Percentiles rank a stretch among this genome's conserved stretches.
Conservation (phyloP, 2,113 vertebrate species). For the Struthidea cinerea region DNA sequence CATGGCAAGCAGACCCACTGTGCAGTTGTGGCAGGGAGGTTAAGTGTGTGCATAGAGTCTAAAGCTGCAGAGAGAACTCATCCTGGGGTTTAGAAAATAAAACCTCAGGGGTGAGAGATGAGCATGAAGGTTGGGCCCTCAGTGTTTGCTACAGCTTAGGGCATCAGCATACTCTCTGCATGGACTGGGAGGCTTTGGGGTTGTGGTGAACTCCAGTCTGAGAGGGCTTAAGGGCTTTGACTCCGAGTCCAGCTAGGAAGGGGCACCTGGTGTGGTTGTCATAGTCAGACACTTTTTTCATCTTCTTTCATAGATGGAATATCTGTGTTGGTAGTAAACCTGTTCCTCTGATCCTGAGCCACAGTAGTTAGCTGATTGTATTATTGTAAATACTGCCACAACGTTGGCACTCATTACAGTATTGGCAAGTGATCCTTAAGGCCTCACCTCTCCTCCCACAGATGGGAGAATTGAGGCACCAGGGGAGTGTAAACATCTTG, state of each 20-base stretch:
- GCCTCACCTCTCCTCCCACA: conserved; percentile 13
- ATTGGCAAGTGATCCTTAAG: neutral
- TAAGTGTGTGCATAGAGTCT: accelerated
- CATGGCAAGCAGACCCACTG: neutral
- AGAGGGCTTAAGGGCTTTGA: neutral
- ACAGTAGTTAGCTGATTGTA: neutral
- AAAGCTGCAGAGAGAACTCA: neutral
- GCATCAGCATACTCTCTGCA: accelerated
- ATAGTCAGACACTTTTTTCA: neutral
- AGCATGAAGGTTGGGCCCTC: accelerated
- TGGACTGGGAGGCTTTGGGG: neutral
- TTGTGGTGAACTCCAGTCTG: neutral
- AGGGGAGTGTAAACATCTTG: neutral
- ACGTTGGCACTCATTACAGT: neutral
- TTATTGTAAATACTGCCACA: neutral
- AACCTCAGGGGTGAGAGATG: neutral
- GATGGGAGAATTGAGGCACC: neutral
- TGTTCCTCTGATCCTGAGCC: neutral
- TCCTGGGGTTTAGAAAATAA: neutral
- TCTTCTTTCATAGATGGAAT: neutral
- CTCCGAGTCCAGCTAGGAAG: neutral
- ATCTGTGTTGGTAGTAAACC: neutral
- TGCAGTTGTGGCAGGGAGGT: neutral
- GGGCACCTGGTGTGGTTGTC: neutral
- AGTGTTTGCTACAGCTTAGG: neutral